Evolutionary conservation across 2,888 invertebrate species (phyloP), one percentile per base, ranked within the genome.

Genomic region (Ectropis crepuscularia): DNA sequence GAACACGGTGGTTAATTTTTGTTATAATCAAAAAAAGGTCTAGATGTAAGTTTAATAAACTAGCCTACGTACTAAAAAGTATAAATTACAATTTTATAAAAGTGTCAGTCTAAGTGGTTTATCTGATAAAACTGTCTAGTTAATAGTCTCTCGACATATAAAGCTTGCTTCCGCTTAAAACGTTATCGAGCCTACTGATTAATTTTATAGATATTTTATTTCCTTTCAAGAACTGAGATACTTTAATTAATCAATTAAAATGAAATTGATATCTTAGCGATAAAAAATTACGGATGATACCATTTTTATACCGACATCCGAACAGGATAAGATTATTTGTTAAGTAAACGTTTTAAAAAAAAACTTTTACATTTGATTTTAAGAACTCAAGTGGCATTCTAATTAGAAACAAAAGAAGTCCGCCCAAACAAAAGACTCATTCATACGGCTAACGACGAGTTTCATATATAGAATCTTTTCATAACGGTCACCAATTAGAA

Each of bases 401-500:
- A 28, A 12, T n/a, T 10, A 48, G 6, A 48, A n/a, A 1, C 9
- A 7, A 48, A 36, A 9, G 36, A 10, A 28, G 16, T 4, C 16
- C 16, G 16, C 16, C 16, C 16, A 28, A 28, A 28, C 16, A 28
- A 28, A 28, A 28, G 2, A 9, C 12, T 9, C 6, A n/a, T 28
- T 51, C 10, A 41, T 2, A 39, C 16, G 10, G 10, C 16, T 28
- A 50, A 7, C 11, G 41, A 51, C 0, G 41, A 41, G 39, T 41
- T 41, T 16, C 37, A 16, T 38, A 48, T 10, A 7, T 12, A 50
- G 39, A 9, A 4, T 16, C 10, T 59, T 63, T 53, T 65, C 46
- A 39, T 53, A 77, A 74, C 73, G 71, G 73, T 77, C 67, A 57
- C 53, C 79, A 82, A 75, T 79, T 78, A 76, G 45, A 62, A 46